phyloP scores from a whole-genome alignment of 2,113 vertebrate genomes.

The Xiphophorus maculatus region DNA sequence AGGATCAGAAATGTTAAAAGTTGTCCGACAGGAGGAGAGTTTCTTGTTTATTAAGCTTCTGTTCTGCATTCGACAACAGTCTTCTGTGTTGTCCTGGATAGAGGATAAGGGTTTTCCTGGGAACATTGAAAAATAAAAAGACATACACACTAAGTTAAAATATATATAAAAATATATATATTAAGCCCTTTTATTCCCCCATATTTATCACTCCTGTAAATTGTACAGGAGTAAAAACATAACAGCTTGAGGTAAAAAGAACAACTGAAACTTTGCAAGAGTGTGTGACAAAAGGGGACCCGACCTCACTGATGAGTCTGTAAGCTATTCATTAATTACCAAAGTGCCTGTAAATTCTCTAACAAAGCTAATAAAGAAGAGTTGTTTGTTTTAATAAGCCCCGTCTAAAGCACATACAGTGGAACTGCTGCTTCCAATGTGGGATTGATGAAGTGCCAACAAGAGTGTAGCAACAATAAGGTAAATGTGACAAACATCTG shows the following conservation, averaged over 20 bases:
- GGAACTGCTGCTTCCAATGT: conserved; percentile 59
- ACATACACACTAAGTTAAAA: not conserved
- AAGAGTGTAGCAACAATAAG: conserved; percentile 67
- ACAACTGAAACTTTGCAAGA: not conserved
- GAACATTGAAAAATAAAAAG: not conserved
- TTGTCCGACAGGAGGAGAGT: not conserved
- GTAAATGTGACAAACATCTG: conserved; percentile 76
- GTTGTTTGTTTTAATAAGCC: conserved; percentile 45
- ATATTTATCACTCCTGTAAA: not conserved
- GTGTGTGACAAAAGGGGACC: not conserved
- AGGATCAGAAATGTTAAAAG: not conserved
- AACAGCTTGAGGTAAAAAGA: not conserved
- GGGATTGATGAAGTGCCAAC: conserved; percentile 68
- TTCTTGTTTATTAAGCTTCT: not conserved
- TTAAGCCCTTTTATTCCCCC: not conserved
- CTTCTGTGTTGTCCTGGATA: not conserved
- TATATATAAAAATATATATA: not conserved
- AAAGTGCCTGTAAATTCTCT: conserved; percentile 10
- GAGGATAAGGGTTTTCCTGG: not conserved
- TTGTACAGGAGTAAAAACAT: not conserved
- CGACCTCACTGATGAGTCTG: not conserved
- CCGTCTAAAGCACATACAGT: conserved; percentile 42
- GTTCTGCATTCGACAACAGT: not conserved
- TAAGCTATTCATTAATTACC: conserved; percentile 17
- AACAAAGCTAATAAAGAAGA: conserved; percentile 16